Percentiles rank a stretch among this genome's conserved stretches.
phyloP scores from a whole-genome alignment of 2,113 vertebrate genomes.

The Pipra filicauda region DNA sequence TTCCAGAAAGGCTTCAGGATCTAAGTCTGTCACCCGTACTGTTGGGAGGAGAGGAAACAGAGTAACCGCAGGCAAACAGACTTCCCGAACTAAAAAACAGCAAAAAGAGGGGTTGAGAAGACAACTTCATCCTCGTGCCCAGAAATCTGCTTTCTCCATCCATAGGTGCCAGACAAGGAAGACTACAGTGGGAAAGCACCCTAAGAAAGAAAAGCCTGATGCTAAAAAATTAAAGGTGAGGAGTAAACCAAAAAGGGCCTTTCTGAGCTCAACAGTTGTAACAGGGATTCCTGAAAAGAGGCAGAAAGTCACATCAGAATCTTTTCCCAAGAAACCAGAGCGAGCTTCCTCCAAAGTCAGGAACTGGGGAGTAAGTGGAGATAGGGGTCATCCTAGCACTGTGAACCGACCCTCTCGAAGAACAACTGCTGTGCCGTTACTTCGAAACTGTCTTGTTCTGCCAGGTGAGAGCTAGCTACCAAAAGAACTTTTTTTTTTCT shows the following conservation, averaged over 20 bases:
- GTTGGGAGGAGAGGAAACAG: conserved; percentile 18
- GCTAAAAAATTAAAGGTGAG: conserved; percentile 33
- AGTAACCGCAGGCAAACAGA: conserved; percentile 28
- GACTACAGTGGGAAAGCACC: conserved; percentile 44
- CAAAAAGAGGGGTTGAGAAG: conserved; percentile 55
- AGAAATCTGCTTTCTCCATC: conserved; percentile 51
- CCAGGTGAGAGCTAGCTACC: conserved; percentile 16
- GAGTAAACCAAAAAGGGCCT: conserved; percentile 26
- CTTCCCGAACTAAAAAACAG: conserved; percentile 53
- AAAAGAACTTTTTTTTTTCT: neutral
- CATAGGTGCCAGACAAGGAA: conserved; percentile 47
- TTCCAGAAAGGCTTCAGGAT: conserved; percentile 23
- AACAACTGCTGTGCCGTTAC: neutral
- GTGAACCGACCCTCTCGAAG: neutral
- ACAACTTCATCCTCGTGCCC: conserved; percentile 19
- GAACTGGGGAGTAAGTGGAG: conserved; percentile 18
- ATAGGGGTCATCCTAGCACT: neutral
- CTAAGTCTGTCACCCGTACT: conserved; percentile 14
- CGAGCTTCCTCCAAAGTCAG: neutral
- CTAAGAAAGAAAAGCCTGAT: conserved; percentile 56
- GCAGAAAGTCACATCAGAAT: neutral
- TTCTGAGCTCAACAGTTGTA: conserved; percentile 11
- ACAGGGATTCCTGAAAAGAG: conserved; percentile 31
- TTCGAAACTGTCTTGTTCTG: conserved; percentile 50
- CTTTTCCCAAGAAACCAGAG: conserved; percentile 30